Conservation (phyloP, 2,797 vertebrate species). For the Eleutherodactylus coqui region DNA sequence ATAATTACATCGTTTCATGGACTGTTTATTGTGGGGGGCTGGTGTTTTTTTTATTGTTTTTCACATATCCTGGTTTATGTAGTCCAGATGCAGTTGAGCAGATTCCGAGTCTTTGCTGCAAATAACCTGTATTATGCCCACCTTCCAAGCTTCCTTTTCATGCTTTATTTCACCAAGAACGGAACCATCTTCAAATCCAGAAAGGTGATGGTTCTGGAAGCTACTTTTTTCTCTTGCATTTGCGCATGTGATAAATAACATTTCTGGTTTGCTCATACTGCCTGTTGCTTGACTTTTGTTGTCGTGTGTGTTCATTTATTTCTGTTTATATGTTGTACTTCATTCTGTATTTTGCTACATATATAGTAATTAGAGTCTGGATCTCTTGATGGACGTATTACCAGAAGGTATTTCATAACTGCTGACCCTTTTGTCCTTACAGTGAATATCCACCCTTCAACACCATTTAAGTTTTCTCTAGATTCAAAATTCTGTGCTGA, state of each 20-base stretch:
- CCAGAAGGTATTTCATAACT: not conserved
- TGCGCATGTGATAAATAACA: conserved; percentile 48
- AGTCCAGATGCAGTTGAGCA: not conserved
- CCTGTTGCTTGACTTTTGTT: conserved; percentile 24
- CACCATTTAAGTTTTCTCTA: too few species aligned
- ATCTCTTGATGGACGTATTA: not conserved
- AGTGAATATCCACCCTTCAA: too few species aligned
- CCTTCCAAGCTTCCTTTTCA: not conserved
- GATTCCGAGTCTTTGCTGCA: not conserved
- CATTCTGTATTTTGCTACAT: not conserved
- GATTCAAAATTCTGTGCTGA: too few species aligned
- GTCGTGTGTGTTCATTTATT: not conserved
- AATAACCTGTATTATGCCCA: conserved; percentile 1
- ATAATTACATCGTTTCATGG: not conserved
- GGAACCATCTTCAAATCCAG: not conserved
- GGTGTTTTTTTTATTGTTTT: not conserved
- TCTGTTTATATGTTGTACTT: not conserved
- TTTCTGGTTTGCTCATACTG: conserved; percentile 21
- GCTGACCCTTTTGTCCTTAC: not conserved
- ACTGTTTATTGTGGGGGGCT: not conserved
- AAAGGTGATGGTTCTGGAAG: conserved; percentile 1
- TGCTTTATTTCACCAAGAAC: conserved; percentile 9
- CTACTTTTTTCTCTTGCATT: conserved; percentile 9
- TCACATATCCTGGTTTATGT: not conserved
- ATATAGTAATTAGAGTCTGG: not conserved